Evolutionary conservation across 2,888 invertebrate genomes (phyloP).

Genomic region (Drosophila silvestris): DNA sequence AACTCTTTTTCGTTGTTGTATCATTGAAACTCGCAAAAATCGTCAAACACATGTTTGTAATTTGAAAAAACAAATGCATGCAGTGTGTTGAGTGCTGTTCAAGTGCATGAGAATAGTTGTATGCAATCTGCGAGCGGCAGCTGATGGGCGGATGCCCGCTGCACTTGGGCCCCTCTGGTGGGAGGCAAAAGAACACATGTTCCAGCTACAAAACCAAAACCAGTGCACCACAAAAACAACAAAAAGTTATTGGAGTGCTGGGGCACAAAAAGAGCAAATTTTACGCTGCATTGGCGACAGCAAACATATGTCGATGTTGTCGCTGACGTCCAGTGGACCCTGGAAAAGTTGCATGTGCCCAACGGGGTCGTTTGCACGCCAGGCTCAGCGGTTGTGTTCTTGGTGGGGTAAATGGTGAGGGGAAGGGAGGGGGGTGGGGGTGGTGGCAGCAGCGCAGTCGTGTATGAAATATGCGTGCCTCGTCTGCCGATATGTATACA

Average conservation of each 20-base stretch:
- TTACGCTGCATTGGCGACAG: slow-evolving; percentile 74
- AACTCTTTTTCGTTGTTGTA: neutral
- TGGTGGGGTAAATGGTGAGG: neutral
- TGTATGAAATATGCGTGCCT: slow-evolving; percentile 68
- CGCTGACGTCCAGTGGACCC: slow-evolving; percentile 49
- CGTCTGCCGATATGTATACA: slow-evolving; percentile 20
- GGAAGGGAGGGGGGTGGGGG: neutral
- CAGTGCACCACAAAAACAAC: slow-evolving; percentile 20
- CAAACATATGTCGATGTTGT: slow-evolving; percentile 64
- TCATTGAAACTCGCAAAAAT: slow-evolving; percentile 4
- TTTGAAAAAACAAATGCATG: slow-evolving; percentile 29
- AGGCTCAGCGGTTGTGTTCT: slow-evolving; percentile 2
- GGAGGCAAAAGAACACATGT: slow-evolving; percentile 52
- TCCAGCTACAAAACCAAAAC: slow-evolving; percentile 32
- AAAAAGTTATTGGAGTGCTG: neutral
- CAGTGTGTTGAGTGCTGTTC: slow-evolving; percentile 20
- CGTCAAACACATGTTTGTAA: slow-evolving; percentile 39
- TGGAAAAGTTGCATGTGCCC: slow-evolving; percentile 59
- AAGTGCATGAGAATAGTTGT: slow-evolving; percentile 11
- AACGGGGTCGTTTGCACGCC: slow-evolving; percentile 66
- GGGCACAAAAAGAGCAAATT: slow-evolving; percentile 48
- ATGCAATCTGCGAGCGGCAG: slow-evolving; percentile 35
- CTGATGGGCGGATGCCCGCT: slow-evolving; percentile 17
- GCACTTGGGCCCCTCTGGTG: slow-evolving; percentile 24
- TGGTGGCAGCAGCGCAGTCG: slow-evolving; percentile 28